phyloP scores from a whole-genome alignment of 2,113 vertebrate genomes.

The Probosciger aterrimus region DNA sequence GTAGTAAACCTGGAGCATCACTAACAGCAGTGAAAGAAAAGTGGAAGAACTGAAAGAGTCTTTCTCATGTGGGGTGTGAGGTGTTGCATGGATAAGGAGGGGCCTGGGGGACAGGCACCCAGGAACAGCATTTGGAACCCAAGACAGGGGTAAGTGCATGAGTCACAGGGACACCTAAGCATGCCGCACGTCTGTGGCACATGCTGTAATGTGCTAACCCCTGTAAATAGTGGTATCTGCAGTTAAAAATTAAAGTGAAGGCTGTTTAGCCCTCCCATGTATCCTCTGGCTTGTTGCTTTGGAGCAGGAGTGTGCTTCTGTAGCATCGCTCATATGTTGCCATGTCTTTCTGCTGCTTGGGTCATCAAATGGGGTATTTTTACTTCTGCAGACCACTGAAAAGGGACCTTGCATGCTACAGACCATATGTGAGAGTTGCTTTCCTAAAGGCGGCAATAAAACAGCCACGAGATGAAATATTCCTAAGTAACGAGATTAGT shows the following conservation, averaged over 20 bases:
- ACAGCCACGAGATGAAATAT: not conserved
- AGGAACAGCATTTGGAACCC: not conserved
- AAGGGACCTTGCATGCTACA: not conserved
- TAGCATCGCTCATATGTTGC: not conserved
- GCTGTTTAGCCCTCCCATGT: not conserved
- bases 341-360: not conserved
- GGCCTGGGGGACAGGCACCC: not conserved
- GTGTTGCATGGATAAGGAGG: not conserved
- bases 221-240: not conserved
- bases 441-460: not conserved
- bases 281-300: not conserved
- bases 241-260: not conserved
- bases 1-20: not conserved
- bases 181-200: fast-evolving
- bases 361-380: not conserved
- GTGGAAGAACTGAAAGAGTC: not conserved
- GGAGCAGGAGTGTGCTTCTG: not conserved
- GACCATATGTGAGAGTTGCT: not conserved
- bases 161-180: fast-evolving
- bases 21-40: not conserved
- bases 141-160: not conserved
- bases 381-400: not conserved
- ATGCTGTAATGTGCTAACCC: not conserved
- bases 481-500: constrained; percentile 28
- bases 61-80: not conserved